Percentiles rank a stretch among this genome's conserved stretches.
These are phyloP conservation scores for Drosophila prosaltans DNA, from an alignment of 1,140 invertebrate species.

Conservation along the genomic window DNA sequence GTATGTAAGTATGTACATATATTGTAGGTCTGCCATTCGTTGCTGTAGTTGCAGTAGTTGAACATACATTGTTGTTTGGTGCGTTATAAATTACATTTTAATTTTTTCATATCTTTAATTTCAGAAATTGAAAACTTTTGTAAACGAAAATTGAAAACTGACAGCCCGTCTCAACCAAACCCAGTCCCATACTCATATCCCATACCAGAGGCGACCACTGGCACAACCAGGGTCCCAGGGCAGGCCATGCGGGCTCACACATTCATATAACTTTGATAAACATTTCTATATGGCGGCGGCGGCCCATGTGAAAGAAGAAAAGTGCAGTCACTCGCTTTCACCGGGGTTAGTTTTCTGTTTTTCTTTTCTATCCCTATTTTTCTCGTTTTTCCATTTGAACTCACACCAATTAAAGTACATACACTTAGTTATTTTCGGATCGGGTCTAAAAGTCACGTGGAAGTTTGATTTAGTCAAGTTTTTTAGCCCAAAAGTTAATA, in stretches of 20 bases:
- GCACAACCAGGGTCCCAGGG: not conserved
- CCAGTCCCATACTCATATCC: not conserved
- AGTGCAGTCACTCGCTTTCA: constrained; percentile 66
- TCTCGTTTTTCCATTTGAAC: constrained; percentile 43
- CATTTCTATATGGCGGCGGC: constrained; percentile 56
- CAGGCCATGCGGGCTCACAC: constrained; percentile 64
- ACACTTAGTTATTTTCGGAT: not conserved
- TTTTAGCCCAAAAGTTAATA: not conserved
- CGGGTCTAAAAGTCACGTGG: not conserved
- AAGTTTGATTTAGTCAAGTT: not conserved
- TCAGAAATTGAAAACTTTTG: constrained; percentile 71
- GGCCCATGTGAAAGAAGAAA: constrained; percentile 61
- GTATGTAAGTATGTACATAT: constrained; percentile 34
- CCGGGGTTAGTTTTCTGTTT: constrained; percentile 29
- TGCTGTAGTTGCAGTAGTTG: constrained; percentile 1
- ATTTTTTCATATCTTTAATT: constrained; percentile 77
- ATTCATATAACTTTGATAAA: constrained; percentile 78
- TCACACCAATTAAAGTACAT: constrained; percentile 48
- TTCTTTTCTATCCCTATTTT: constrained; percentile 1
- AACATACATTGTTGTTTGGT: constrained; percentile 53
- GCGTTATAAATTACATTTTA: constrained; percentile 73
- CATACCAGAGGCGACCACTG: constrained; percentile 17
- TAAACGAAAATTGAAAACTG: constrained; percentile 27
- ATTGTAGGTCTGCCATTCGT: constrained; percentile 13
- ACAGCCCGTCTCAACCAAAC: no score